These are phyloP conservation scores for Eulemur mongoz DNA, from an alignment of 2,797 vertebrate species.

Conservation along the genomic window DNA sequence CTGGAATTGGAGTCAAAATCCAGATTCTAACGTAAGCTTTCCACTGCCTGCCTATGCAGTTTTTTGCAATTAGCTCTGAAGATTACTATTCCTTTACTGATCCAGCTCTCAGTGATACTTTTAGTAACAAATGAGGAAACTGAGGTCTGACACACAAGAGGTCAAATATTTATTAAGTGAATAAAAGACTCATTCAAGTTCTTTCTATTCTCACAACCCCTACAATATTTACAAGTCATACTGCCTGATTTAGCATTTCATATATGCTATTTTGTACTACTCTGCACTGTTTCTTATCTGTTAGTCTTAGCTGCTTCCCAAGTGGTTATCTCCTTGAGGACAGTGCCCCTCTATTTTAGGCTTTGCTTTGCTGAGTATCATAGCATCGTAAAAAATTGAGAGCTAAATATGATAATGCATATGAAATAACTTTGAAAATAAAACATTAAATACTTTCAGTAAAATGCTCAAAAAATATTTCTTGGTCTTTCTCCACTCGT, in stretches of 20 bases:
- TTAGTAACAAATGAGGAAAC: background rate
- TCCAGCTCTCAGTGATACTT: background rate
- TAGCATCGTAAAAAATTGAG: background rate
- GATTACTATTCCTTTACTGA: background rate
- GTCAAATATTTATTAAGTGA: background rate
- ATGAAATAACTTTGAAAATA: slow-evolving; percentile 12
- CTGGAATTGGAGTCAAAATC: background rate
- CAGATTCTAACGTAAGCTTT: background rate
- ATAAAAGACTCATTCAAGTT: slow-evolving; percentile 10
- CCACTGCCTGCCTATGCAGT: background rate
- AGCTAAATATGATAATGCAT: background rate
- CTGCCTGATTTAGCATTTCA: background rate
- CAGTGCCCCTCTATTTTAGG: background rate
- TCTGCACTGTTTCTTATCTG: background rate
- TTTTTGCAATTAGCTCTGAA: background rate
- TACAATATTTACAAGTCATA: background rate
- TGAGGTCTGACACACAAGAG: slow-evolving; percentile 12
- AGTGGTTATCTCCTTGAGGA: background rate
- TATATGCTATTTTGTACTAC: background rate
- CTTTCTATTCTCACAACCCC: background rate
- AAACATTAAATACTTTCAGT: background rate
- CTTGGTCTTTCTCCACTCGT: background rate
- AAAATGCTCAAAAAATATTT: background rate
- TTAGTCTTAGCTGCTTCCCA: background rate
- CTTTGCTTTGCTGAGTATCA: background rate